These are phyloP conservation scores for Megaptera novaeangliae DNA, from an alignment of 2,113 vertebrate genomes.

Conservation along the genomic window DNA sequence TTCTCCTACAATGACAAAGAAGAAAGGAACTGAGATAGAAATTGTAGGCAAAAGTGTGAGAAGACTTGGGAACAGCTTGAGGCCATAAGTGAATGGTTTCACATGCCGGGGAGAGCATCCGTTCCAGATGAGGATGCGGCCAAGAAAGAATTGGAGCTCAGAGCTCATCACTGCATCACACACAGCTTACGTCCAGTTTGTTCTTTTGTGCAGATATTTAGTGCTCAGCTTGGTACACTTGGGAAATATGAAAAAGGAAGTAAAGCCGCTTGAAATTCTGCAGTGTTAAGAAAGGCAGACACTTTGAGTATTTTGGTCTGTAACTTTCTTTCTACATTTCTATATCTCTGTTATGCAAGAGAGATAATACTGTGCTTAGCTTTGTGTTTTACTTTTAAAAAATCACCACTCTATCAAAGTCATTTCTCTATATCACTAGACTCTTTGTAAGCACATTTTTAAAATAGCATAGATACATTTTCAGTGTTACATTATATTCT, in stretches of 20 bases:
- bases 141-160: too few species aligned
- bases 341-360: background rate
- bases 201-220: background rate
- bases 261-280: background rate
- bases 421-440: background rate
- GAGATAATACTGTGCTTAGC: background rate
- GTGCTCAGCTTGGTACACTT: background rate
- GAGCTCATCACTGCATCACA: too few species aligned
- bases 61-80: background rate
- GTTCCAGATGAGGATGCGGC: rapidly evolving
- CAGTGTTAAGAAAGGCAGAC: background rate
- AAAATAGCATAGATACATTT: background rate
- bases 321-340: background rate
- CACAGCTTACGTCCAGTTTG: rapidly evolving
- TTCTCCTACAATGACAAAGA: background rate
- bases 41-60: background rate
- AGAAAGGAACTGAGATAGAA: background rate
- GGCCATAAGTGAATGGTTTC: background rate
- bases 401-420: background rate
- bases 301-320: background rate
- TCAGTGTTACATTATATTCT: background rate
- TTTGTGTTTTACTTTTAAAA: background rate
- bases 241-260: background rate
- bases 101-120: rapidly evolving
- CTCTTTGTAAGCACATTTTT: background rate